A percentile compares a stretch with the other conserved stretches of the same genome.
These are phyloP conservation scores for Chrysina gloriosa DNA, from an alignment of 2,888 invertebrate genomes.

Conservation along the genomic window DNA sequence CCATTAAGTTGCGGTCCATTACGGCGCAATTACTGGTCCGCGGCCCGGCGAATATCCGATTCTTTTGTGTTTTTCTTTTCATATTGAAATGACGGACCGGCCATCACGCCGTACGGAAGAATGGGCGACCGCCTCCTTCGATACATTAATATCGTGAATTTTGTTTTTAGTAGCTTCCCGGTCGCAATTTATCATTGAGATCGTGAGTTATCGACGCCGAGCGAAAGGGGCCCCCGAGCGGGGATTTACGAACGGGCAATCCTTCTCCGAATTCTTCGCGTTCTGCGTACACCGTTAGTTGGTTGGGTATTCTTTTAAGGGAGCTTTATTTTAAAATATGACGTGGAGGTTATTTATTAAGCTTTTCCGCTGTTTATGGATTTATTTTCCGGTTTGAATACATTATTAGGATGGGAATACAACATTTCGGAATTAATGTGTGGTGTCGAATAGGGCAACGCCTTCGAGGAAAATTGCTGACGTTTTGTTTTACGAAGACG, in stretches of 20 bases:
- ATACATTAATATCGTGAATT: conserved; percentile 48
- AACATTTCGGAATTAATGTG: too few species aligned
- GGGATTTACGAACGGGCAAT: conserved; percentile 4
- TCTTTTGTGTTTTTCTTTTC: conserved; percentile 57
- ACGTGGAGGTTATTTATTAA: not conserved
- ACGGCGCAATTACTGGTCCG: conserved; percentile 55
- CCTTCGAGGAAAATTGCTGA: too few species aligned
- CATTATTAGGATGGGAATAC: too few species aligned
- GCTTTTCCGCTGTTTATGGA: not conserved
- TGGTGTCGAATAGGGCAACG: too few species aligned
- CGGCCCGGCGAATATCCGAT: conserved; percentile 45
- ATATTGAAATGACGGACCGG: conserved; percentile 58
- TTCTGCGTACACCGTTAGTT: not conserved
- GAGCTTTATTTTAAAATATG: conserved; percentile 17
- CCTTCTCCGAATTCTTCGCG: not conserved
- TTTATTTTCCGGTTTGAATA: conserved; percentile 4
- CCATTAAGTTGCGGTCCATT: conserved; percentile 53
- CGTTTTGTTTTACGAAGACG: too few species aligned
- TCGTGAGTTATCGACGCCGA: conserved; percentile 26
- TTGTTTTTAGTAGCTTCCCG: conserved; percentile 43
- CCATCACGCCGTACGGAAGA: conserved; percentile 12
- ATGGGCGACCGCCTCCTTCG: conserved; percentile 17
- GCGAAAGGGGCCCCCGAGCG: not conserved
- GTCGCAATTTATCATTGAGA: conserved; percentile 47
- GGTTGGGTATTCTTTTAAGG: conserved; percentile 10